Conservation (phyloP, 2,888 invertebrate genomes). For the Eupithecia subfuscata region DNA sequence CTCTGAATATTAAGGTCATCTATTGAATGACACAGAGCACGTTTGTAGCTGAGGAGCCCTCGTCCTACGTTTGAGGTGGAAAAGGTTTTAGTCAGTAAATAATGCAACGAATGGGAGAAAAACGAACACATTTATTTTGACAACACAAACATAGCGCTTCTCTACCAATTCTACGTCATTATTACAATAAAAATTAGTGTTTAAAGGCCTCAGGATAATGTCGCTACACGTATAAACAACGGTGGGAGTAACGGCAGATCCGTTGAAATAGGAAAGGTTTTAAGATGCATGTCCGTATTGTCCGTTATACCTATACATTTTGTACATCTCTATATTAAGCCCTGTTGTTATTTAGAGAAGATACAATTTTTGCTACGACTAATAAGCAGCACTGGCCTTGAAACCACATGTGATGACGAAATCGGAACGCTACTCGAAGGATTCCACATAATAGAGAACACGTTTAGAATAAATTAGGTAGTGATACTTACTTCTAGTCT, state of each 20-base stretch:
- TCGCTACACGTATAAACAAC: neutral
- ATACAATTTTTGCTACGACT: neutral
- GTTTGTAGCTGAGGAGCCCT: neutral
- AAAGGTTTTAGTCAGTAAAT: neutral
- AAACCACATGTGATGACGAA: constrained; percentile 7
- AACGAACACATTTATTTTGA: neutral
- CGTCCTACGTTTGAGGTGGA: neutral
- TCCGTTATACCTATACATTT: too few species aligned
- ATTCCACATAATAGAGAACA: constrained; percentile 8
- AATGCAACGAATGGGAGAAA: neutral
- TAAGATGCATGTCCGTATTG: too few species aligned
- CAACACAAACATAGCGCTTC: neutral
- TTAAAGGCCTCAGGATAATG: too few species aligned
- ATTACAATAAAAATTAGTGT: too few species aligned
- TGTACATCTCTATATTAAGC: too few species aligned
- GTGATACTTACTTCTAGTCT: neutral
- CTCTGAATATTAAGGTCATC: constrained; percentile 3
- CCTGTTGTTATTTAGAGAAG: neutral
- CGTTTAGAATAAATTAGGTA: constrained; percentile 3
- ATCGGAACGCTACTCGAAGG: constrained; percentile 8
- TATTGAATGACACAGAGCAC: neutral
- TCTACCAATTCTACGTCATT: neutral
- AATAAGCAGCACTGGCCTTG: neutral
- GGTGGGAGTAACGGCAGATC: neutral
- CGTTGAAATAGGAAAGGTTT: too few species aligned